These are phyloP conservation scores for Colaptes auratus DNA, from an alignment of 2,113 vertebrate genomes.

Conservation along the genomic window DNA sequence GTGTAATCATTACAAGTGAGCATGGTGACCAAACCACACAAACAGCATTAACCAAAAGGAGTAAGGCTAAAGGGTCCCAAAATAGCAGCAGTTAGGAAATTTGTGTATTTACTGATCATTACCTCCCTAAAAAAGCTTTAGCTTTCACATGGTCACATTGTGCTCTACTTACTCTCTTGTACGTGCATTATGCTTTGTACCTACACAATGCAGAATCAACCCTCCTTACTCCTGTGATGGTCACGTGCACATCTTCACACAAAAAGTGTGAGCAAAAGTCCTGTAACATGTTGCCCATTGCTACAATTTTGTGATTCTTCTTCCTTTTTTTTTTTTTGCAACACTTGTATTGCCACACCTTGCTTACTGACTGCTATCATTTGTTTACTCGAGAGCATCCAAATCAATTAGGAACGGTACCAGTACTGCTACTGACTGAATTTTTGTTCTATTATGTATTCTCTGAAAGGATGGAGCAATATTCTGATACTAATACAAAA, in stretches of 20 bases:
- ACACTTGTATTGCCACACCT: neutral
- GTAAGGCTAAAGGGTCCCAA: neutral
- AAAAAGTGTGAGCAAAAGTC: neutral
- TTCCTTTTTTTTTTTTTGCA: neutral
- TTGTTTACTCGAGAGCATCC: neutral
- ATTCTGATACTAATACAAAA: neutral
- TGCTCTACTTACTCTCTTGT: neutral
- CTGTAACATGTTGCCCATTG: neutral
- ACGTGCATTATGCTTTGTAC: neutral
- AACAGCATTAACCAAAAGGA: neutral
- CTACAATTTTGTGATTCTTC: too few relatives aligned
- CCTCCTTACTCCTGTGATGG: neutral
- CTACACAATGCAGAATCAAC: neutral
- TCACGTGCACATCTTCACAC: neutral
- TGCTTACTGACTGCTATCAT: neutral
- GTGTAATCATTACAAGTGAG: neutral
- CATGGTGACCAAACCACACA: neutral
- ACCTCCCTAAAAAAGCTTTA: neutral
- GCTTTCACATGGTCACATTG: neutral
- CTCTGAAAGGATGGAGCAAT: neutral
- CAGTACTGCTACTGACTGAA: neutral
- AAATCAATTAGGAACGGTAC: neutral
- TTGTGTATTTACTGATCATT: neutral
- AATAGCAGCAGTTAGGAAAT: neutral
- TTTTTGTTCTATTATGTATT: neutral